Base-by-base conservation (phyloP, 2,888 invertebrate genomes). In the Mesodorylaimus sp. region DNA sequence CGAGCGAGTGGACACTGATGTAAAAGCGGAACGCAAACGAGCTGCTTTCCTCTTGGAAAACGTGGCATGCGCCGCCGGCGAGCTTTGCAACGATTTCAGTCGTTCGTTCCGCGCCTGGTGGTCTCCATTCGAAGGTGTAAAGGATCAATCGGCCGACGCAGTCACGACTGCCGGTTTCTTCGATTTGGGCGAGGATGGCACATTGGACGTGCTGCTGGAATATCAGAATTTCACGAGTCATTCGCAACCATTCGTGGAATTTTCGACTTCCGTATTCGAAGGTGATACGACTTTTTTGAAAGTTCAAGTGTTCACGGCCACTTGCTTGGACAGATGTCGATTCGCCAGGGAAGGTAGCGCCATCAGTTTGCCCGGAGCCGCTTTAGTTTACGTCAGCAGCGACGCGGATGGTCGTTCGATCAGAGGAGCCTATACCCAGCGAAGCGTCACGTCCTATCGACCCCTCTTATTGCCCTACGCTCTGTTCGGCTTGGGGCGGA, bases 401-500 rank as follows among this genome's bases (percentile, higher is more conserved):
- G 42, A 48, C 28, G 24, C 24, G 21, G 43, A 47, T 3, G 50
- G 50, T 32, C 2, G 16, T n/a, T 2, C 7, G 13, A 16, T 39
- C 2, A 3, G 16, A 16, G 46, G 44, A 2, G 43, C 27, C n/a
- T 28, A 36, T 39, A 43, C 83, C 0, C 93, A 95, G 66, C 68
- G 91, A 44, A 80, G 87, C 0, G 89, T 91, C 67, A 86, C 88
- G 25, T 83, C 88, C 1, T 83, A 91, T 66, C 82, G 83, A 66
- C 78, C 88, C 1, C 74, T 97, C n/a, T 87, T 89, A 67, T 71
- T 93, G 50, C 95, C 97, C 0, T 97, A 87, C 67, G 82, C 83
- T 0, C 81, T 89, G 56, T 95, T 97, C 70, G 97, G 97, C 1
- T 73, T 99, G n/a, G 97, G 95, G 2, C 77, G 89, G 52, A 89